Base-by-base conservation (phyloP, 2,797 vertebrate genomes). In the Esox masquinongy region DNA sequence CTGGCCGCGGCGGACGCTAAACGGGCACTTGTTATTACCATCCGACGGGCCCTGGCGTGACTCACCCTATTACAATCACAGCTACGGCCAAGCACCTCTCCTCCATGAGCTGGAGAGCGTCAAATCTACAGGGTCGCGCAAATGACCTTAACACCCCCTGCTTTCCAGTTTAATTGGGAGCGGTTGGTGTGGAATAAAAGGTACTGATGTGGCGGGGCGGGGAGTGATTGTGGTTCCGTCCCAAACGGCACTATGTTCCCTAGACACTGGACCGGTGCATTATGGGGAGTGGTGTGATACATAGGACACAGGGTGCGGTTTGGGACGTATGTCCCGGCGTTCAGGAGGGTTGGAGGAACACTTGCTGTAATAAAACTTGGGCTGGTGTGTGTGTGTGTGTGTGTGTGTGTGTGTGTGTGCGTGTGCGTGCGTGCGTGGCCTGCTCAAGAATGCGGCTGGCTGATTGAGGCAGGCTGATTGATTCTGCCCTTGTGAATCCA, bases 401-500 rank as follows among this genome's bases (percentile, higher is more conserved):
- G 49, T 51, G 50, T 51, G 16, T 49, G 47, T 75, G 63, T 75
- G 67, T 68, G 66, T 22, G 29, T 59, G 53, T 59, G n/a, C 24
- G 53, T 51, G 49, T 51, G 50, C 16, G 16, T 49, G 47, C 68
- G 63, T 75, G 67, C 68, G 66, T 22, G 29, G 29, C 49, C 36
- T 39, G 31, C 8, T 66, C 19, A 22, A 31, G 26, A 29, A 15
- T 77, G 39, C 22, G 19, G 66, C 15, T 43, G 63, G 53, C 74
- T 87, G 88, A 89, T 80, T 82, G 39, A 34, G 19, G 66, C 15
- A 43, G 63, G 53, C 74, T 87, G 88, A 89, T 80, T 82, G 86
- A 88, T 81, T 86, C 78, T 68, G 74, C 84, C 78, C 68, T 75
- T 85, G 84, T 87, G 79, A 90, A 88, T 80, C 68, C 81, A 88